Conservation (phyloP, 2,888 invertebrate genomes). For the Caenorhabditis doughertyi region DNA sequence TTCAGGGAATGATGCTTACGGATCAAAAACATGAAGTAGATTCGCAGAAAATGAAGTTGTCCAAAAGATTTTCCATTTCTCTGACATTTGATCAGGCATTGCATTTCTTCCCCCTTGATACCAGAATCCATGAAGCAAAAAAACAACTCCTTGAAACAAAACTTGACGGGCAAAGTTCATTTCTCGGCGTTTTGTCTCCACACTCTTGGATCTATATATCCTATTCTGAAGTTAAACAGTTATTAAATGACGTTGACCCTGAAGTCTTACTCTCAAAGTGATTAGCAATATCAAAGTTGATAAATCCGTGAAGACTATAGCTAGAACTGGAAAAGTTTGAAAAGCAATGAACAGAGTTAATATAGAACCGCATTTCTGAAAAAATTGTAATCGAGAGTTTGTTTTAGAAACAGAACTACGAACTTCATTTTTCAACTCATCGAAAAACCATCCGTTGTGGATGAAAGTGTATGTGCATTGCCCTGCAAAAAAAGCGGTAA, state of each 20-base stretch:
- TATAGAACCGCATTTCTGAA: constrained; percentile 12
- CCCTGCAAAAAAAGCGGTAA: background rate
- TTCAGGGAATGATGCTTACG: constrained; percentile 21
- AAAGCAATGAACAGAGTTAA: background rate
- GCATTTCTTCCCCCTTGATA: constrained; percentile 29
- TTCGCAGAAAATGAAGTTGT: constrained; percentile 40
- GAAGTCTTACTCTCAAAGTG: constrained; percentile 9
- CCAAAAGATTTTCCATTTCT: constrained; percentile 47
- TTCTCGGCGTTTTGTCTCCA: constrained; percentile 25
- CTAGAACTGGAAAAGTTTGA: background rate
- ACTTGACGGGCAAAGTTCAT: constrained; percentile 45
- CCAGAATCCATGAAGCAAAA: constrained; percentile 30
- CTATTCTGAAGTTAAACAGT: constrained; percentile 43
- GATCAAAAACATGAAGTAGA: constrained; percentile 38
- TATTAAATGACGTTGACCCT: too few species aligned
- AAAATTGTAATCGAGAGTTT: background rate
- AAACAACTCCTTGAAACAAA: constrained; percentile 38
- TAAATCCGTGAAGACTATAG: background rate
- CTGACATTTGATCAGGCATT: constrained; percentile 27
- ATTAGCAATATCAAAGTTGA: constrained; percentile 14
- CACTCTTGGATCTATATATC: constrained; percentile 23
- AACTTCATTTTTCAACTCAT: constrained; percentile 26
- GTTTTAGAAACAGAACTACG: background rate
- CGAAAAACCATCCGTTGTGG: constrained; percentile 31
- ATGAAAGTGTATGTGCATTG: constrained; percentile 17